These are phyloP conservation scores for Otolemur crassicaudatus DNA, from an alignment of 2,797 vertebrate species.

Conservation along the genomic window DNA sequence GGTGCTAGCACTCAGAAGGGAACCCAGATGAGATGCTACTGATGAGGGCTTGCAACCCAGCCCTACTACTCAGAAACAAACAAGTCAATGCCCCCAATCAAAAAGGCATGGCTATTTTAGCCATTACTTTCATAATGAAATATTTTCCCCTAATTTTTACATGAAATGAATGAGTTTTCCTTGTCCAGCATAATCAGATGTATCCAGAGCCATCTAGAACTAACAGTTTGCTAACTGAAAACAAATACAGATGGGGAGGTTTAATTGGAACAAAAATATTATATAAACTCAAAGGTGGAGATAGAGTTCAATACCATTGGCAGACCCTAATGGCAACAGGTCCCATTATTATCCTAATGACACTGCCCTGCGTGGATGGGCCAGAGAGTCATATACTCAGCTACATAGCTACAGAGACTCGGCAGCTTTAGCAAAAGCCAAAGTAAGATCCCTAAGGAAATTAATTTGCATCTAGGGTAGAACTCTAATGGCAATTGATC, in stretches of 20 bases:
- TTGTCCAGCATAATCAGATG: neutral
- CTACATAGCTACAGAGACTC: fast-evolving
- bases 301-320: neutral
- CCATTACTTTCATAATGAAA: neutral
- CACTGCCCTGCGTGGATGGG: neutral
- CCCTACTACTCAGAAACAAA: neutral
- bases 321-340: neutral
- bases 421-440: neutral
- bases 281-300: neutral
- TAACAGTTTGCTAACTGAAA: neutral
- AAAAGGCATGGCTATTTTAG: neutral
- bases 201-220: neutral
- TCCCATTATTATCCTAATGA: neutral
- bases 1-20: neutral
- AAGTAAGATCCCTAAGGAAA: neutral
- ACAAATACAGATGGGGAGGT: neutral
- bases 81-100: neutral
- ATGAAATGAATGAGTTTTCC: neutral
- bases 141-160: neutral
- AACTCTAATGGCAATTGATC: slow-evolving; percentile 5
- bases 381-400: neutral
- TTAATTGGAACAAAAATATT: neutral
- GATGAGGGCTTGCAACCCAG: neutral
- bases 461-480: neutral
- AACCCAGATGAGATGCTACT: neutral